phyloP scores from a whole-genome alignment of 2,888 invertebrate genomes.

The Alsophila aescularia region DNA sequence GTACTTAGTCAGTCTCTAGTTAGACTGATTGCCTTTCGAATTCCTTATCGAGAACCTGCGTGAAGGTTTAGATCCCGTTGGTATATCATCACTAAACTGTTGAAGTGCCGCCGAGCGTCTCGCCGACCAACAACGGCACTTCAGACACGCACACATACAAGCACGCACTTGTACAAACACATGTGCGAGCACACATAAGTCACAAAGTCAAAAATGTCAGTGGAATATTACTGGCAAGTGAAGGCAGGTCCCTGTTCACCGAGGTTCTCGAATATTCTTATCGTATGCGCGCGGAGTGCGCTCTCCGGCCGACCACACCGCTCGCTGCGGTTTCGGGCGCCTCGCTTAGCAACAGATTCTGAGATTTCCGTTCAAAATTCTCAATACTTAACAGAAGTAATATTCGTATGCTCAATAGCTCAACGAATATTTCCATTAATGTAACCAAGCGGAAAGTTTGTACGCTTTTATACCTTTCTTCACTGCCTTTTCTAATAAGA shows the following conservation, averaged over 20 bases:
- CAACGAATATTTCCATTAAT: background rate
- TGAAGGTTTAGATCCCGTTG: constrained; percentile 8
- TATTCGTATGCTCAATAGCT: constrained; percentile 3
- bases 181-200: constrained; percentile 45
- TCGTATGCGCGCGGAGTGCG: constrained; percentile 36
- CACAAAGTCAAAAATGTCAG: constrained; percentile 61
- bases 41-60: background rate
- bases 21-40: too few species aligned
- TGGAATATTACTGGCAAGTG: constrained; percentile 69
- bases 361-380: constrained; percentile 13
- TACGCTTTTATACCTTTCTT: constrained; percentile 52
- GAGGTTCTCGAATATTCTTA: constrained; percentile 65
- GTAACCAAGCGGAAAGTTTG: constrained; percentile 27
- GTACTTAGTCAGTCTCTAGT: background rate
- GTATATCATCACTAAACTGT: constrained; percentile 25
- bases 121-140: constrained; percentile 4
- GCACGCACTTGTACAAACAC: constrained; percentile 46
- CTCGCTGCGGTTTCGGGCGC: constrained; percentile 14
- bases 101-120: background rate
- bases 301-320: constrained; percentile 8
- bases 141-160: constrained; percentile 41
- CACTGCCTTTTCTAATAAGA: constrained; percentile 49
- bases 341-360: constrained; percentile 3
- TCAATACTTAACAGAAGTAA: too few species aligned
- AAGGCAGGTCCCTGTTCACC: constrained; percentile 43